phyloP scores from a whole-genome alignment of 2,888 invertebrate genomes.

The Drosophila sordidula region DNA sequence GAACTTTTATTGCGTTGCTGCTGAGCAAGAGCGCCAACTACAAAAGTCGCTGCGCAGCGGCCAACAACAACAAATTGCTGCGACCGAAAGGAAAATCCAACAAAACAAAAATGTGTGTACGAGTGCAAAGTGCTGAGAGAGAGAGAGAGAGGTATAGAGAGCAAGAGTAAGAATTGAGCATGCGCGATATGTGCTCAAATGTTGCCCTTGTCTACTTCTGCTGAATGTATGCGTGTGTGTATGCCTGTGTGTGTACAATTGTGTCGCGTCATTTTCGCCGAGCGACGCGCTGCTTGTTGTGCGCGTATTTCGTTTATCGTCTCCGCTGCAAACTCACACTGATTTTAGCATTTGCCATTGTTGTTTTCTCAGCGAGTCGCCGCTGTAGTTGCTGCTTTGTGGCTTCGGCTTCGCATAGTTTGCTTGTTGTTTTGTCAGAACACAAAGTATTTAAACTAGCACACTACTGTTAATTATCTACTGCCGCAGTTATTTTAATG shows the following conservation, averaged over 20 bases:
- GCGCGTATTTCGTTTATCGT: constrained; percentile 50
- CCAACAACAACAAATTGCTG: constrained; percentile 57
- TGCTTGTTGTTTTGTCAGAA: constrained; percentile 45
- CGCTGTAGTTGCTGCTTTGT: constrained; percentile 36
- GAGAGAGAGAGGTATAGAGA: constrained; percentile 25
- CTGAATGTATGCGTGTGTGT: constrained; percentile 31
- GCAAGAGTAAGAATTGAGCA: constrained; percentile 21
- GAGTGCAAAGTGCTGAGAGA: constrained; percentile 51
- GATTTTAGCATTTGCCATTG: constrained; percentile 47
- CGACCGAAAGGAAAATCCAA: constrained; percentile 43
- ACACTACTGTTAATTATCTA: constrained; percentile 35
- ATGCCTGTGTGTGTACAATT: constrained; percentile 8
- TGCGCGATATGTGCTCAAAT: constrained; percentile 47
- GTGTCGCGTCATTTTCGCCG: constrained; percentile 56
- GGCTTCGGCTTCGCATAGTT: constrained; percentile 21
- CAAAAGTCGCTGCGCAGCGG: constrained; percentile 64
- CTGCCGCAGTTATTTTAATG: constrained; percentile 26
- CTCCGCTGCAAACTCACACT: constrained; percentile 55
- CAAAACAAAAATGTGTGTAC: constrained; percentile 52
- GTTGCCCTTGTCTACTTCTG: constrained; percentile 27
- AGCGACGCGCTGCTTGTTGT: constrained; percentile 27
- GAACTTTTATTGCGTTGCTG: constrained; percentile 81
- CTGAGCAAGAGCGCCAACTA: constrained; percentile 77
- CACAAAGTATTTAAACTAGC: constrained; percentile 28
- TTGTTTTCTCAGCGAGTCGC: constrained; percentile 41